These are phyloP conservation scores for Corydoras maculifer DNA, from an alignment of 2,113 vertebrate species.

Conservation along the genomic window DNA sequence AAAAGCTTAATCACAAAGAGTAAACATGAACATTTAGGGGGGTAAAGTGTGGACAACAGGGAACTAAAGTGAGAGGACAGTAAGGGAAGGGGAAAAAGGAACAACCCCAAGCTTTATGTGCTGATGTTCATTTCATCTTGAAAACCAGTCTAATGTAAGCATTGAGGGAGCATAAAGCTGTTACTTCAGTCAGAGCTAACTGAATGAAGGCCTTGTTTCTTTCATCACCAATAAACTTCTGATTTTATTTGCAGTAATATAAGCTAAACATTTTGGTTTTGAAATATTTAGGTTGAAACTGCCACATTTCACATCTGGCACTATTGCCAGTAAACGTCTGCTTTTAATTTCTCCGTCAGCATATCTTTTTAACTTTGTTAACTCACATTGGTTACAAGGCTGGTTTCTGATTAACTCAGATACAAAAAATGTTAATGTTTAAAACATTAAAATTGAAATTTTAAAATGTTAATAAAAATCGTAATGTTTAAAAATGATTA, in stretches of 20 bases:
- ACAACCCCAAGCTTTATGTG: conserved; percentile 60
- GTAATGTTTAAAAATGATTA: too few species aligned
- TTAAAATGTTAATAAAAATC: too few species aligned
- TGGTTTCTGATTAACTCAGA: too few species aligned
- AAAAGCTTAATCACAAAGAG: conserved; percentile 2
- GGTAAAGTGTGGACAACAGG: not conserved
- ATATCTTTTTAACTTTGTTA: conserved; percentile 20
- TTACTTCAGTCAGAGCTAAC: conserved; percentile 61
- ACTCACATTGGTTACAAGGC: not conserved
- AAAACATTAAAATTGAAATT: too few species aligned
- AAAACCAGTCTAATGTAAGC: conserved; percentile 64
- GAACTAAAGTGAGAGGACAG: not conserved
- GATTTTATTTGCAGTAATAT: conserved; percentile 58
- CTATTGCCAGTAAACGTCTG: conserved; percentile 9
- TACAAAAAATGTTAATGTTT: too few species aligned
- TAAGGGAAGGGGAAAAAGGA: conserved; percentile 30
- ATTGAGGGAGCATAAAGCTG: conserved; percentile 56
- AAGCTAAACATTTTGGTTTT: conserved; percentile 54
- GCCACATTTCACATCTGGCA: conserved; percentile 23
- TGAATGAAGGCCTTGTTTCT: conserved; percentile 61
- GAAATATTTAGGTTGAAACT: conserved; percentile 51
- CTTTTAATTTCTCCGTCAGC: conserved; percentile 32
- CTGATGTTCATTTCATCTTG: conserved; percentile 71
- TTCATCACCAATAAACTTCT: conserved; percentile 55
- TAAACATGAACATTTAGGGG: conserved; percentile 7